Conservation (phyloP, 2,888 invertebrate genomes). For the Serrognathus titanus region DNA sequence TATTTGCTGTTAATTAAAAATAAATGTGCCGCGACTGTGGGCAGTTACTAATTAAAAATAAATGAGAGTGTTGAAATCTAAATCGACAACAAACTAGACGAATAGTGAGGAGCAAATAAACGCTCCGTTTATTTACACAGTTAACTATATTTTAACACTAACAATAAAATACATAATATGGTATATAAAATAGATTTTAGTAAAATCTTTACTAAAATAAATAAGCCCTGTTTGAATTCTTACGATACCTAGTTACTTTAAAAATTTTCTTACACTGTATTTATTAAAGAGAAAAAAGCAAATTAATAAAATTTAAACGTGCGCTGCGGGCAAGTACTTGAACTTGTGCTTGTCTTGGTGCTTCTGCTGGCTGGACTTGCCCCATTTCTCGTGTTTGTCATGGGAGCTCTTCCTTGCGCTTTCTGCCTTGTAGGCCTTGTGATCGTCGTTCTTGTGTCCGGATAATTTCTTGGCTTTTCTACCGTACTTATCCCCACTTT, state of each 20-base stretch:
- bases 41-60: too few relatives aligned
- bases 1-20: too few relatives aligned
- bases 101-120: background rate
- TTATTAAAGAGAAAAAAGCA: slow-evolving; percentile 3
- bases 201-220: slow-evolving; percentile 17
- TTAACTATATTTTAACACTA: slow-evolving; percentile 9
- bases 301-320: slow-evolving; percentile 7
- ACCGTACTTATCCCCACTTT: slow-evolving; percentile 37
- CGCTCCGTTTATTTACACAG: background rate
- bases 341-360: slow-evolving; percentile 38
- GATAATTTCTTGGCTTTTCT: slow-evolving; percentile 37
- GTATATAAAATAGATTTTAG: slow-evolving; percentile 14
- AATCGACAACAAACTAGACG: too few relatives aligned
- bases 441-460: slow-evolving; percentile 37
- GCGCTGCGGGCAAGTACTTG: slow-evolving; percentile 25
- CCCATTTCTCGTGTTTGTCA: slow-evolving; percentile 38
- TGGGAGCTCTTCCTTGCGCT: slow-evolving; percentile 35
- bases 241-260: slow-evolving; percentile 4
- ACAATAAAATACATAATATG: slow-evolving; percentile 9
- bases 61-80: too few relatives aligned
- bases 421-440: slow-evolving; percentile 39
- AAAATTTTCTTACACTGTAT: slow-evolving; percentile 2
- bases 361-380: slow-evolving; percentile 39
- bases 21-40: too few relatives aligned
- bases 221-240: slow-evolving; percentile 5